These are phyloP conservation scores for Drosophila conformis DNA, from an alignment of 2,888 invertebrate genomes.

Conservation along the genomic window DNA sequence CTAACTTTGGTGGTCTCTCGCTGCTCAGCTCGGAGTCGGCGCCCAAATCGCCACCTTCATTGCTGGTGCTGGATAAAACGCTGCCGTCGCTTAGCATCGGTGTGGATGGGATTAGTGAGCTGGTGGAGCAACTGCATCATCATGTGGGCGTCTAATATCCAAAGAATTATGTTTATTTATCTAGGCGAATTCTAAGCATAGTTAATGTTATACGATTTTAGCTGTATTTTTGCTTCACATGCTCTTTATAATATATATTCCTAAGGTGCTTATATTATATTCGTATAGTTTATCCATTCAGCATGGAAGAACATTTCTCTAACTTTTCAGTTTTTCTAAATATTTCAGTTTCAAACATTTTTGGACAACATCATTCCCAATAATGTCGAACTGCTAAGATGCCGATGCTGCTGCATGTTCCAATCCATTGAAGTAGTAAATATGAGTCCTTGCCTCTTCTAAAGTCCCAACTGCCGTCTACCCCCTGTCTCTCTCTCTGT, in stretches of 20 bases:
- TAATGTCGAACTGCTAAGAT: not conserved
- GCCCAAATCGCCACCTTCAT: slow-evolving; percentile 80
- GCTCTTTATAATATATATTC: slow-evolving; percentile 21
- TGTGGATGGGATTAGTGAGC: slow-evolving; percentile 83
- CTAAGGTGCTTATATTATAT: slow-evolving; percentile 3
- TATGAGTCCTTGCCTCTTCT: slow-evolving; percentile 11
- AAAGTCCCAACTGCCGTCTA: not conserved
- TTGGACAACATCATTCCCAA: not conserved
- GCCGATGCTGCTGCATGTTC: not conserved
- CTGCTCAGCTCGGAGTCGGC: slow-evolving; percentile 49
- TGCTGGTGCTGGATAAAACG: slow-evolving; percentile 84
- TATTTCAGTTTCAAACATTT: not conserved
- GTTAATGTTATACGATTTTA: slow-evolving; percentile 50
- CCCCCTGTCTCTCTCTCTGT: too few relatives aligned
- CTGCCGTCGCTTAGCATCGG: slow-evolving; percentile 81
- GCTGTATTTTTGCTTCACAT: slow-evolving; percentile 22
- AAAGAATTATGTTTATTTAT: slow-evolving; percentile 6
- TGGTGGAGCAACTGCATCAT: slow-evolving; percentile 81
- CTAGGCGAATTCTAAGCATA: slow-evolving; percentile 60
- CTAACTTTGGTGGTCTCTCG: slow-evolving; percentile 59
- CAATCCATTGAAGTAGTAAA: slow-evolving; percentile 2
- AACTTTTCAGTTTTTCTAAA: not conserved
- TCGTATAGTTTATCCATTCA: not conserved
- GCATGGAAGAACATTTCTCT: not conserved
- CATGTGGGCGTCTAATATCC: slow-evolving; percentile 30